Evolutionary conservation across 2,888 invertebrate genomes (phyloP).

Genomic region (Chloroclysta siterata): DNA sequence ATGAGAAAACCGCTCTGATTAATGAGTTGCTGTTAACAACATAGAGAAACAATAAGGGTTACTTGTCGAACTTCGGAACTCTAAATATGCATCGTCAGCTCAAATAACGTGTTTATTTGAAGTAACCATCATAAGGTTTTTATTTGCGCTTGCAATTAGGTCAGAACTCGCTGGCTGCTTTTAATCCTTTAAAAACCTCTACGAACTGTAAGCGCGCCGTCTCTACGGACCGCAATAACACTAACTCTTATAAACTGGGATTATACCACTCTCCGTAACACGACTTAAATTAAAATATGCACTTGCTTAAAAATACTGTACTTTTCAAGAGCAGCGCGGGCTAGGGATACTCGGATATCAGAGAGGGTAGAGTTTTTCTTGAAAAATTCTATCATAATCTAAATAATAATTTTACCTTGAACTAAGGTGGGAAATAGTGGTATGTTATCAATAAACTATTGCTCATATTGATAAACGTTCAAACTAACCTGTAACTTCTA

Average conservation of each 20-base stretch:
- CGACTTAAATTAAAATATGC: slow-evolving; percentile 67
- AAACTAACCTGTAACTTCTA: no score
- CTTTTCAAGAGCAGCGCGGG: slow-evolving; percentile 46
- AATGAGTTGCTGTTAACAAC: no score
- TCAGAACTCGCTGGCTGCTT: slow-evolving; percentile 52
- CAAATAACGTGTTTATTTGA: slow-evolving; percentile 30
- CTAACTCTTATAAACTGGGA: slow-evolving; percentile 70
- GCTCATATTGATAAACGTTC: no score
- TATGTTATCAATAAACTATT: no score
- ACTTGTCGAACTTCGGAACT: no score
- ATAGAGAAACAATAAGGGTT: no score
- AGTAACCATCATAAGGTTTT: slow-evolving; percentile 36
- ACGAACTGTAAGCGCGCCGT: slow-evolving; percentile 56
- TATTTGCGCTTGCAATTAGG: slow-evolving; percentile 43
- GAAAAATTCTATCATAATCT: background rate
- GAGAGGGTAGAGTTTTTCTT: slow-evolving; percentile 6
- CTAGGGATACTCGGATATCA: slow-evolving; percentile 36
- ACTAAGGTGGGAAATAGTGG: no score
- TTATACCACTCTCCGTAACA: slow-evolving; percentile 64
- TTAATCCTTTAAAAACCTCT: slow-evolving; percentile 63
- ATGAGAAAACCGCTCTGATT: no score
- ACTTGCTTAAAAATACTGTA: slow-evolving; percentile 61
- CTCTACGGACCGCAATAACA: slow-evolving; percentile 65
- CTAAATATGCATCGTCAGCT: background rate
- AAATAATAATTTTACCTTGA: no score